Base-by-base conservation (phyloP, 2,888 invertebrate species). In the Coenonympha glycerion region DNA sequence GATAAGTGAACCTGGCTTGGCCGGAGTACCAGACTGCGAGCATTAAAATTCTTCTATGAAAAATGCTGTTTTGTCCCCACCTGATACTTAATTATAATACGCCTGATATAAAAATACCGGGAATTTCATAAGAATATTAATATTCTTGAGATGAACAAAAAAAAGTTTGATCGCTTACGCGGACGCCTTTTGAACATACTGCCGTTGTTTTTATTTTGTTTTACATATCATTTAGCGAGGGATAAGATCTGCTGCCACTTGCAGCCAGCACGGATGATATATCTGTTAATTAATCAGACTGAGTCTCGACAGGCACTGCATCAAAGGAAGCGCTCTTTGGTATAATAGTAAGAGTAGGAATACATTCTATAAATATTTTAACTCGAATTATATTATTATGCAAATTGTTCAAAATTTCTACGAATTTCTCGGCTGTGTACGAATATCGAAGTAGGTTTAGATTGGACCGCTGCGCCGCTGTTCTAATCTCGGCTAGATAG, bases 401-500 rank as follows among this genome's bases (percentile, higher is more conserved):
- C 15, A 16, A 16, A 21, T 34, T 18, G 30, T 18, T 18, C 34
- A 21, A 31, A 22, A 22, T 31, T 45, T 48, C 40, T 41, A 9
- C 11, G 39, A 31, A 46, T 1, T 34, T 16, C 11, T 3, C 15
- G 31, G 22, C 34, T 46, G 40, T 6, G 11, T 41, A 28, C 24
- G 8, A 19, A 47, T 40, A 44, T 24, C 37, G 19, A 45, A 36
- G 46, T 49, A 55, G 53, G 53, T 53, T 54, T 51, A 55, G 37
- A 53, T 42, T 50, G 47, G 39, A 52, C 55, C 52, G 48, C 48
- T 54, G 45, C 50, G 50, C 55, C 52, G 48, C 48, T 54, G 45
- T 50, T 59, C 53, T 55, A 57, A 53, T 61, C 56, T 53, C 50
- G 28, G 42, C 49, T 33, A 48, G 58, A 63, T 58, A 53, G 53